These are phyloP conservation scores for Peromyscus californicus DNA, from an alignment of 2,113 vertebrate genomes.

Conservation along the genomic window DNA sequence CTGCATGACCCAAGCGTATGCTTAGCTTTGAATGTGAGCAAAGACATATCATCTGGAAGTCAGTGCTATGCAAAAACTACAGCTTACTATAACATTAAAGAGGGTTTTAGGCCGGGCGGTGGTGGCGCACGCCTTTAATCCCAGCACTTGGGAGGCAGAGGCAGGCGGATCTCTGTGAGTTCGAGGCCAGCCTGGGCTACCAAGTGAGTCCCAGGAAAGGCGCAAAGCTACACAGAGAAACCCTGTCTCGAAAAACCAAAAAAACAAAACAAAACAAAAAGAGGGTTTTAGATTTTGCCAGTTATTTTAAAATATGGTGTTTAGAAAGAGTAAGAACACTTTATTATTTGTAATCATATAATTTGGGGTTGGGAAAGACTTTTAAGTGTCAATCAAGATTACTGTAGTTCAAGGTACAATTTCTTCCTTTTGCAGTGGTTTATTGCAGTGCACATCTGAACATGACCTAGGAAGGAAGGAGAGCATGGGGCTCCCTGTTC, in stretches of 20 bases:
- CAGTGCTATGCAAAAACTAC: not conserved
- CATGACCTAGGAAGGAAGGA: not conserved
- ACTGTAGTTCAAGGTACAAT: not conserved
- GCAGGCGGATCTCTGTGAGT: no score
- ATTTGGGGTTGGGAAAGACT: slow-evolving; percentile 11
- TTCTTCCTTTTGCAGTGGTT: not conserved
- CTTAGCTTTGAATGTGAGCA: not conserved
- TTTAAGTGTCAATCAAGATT: not conserved
- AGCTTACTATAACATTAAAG: not conserved
- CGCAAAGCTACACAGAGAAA: no score
- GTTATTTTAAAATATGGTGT: slow-evolving; percentile 10
- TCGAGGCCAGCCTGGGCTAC: no score
- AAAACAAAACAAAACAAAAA: no score
- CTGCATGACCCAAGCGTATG: not conserved
- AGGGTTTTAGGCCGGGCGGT: no score
- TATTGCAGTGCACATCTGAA: not conserved
- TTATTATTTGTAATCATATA: slow-evolving; percentile 61
- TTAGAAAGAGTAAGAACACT: slow-evolving; percentile 15
- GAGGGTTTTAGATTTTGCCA: slow-evolving; percentile 40
- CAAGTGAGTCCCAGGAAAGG: no score
- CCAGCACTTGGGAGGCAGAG: no score
- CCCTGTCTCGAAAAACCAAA: no score
- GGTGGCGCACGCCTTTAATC: no score
- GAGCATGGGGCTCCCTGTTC: not conserved
- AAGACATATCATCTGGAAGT: not conserved